A percentile compares a stretch with the other conserved stretches of the same genome.
Conservation (phyloP, 2,888 invertebrate genomes). For the Orthosia gracilis region DNA sequence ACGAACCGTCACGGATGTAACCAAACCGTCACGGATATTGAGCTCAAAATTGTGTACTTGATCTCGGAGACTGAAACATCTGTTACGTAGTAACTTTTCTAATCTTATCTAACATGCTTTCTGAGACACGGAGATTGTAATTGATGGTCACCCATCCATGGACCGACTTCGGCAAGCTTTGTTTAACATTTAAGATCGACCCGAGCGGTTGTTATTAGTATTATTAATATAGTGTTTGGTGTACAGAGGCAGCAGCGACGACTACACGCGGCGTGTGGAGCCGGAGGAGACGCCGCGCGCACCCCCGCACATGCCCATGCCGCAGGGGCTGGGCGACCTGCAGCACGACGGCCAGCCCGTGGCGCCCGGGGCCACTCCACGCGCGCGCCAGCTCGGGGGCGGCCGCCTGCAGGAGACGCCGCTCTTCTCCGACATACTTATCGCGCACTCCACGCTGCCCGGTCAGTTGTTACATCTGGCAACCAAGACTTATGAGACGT, state of each 20-base stretch:
- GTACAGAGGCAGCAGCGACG: slow-evolving; percentile 74
- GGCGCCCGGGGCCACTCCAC: slow-evolving; percentile 64
- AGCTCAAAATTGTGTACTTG: too few relatives aligned
- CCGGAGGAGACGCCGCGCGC: slow-evolving; percentile 27
- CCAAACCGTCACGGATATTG: too few relatives aligned
- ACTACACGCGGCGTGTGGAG: slow-evolving; percentile 66
- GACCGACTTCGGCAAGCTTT: too few relatives aligned
- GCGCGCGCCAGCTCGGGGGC: slow-evolving; percentile 43
- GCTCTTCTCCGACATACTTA: slow-evolving; percentile 91
- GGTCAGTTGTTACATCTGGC: slow-evolving; percentile 59
- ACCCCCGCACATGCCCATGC: slow-evolving; percentile 66
- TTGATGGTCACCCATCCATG: too few relatives aligned
- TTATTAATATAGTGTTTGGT: background rate
- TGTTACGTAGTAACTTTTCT: too few relatives aligned
- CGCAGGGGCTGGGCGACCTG: slow-evolving; percentile 55
- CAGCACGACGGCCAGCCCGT: slow-evolving; percentile 60
- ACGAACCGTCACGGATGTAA: too few relatives aligned
- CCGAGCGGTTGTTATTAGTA: too few relatives aligned
- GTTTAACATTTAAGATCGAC: too few relatives aligned
- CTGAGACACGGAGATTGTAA: too few relatives aligned
- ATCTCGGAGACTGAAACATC: too few relatives aligned
- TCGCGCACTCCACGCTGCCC: slow-evolving; percentile 92
- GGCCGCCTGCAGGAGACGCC: slow-evolving; percentile 67
- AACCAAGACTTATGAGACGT: background rate
- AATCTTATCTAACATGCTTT: too few relatives aligned